A percentile compares a stretch with the other conserved stretches of the same genome.
Evolutionary conservation across 1,140 invertebrate species (phyloP).

Genomic region (Calosoma granatense): DNA sequence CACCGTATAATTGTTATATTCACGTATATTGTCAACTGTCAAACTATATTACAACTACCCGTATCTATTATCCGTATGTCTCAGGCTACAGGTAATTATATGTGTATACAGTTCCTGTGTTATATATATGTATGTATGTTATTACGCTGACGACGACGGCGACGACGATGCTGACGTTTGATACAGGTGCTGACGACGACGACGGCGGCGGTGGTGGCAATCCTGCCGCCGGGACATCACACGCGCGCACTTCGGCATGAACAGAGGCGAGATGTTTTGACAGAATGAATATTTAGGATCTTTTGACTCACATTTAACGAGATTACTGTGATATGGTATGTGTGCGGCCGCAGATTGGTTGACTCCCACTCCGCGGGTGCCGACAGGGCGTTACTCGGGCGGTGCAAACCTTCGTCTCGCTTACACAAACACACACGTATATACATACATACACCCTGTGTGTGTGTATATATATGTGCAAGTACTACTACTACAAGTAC

Average conservation of each 20-base stretch:
- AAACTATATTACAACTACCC: background rate
- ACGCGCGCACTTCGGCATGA: constrained; percentile 4
- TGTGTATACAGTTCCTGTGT: background rate
- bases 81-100: background rate
- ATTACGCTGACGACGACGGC: background rate
- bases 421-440: background rate
- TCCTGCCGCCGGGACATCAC: background rate
- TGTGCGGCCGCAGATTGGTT: constrained; percentile 30
- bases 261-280: constrained; percentile 33
- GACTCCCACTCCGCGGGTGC: constrained; percentile 31
- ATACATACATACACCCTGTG: too few relatives aligned
- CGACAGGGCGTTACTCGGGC: constrained; percentile 20
- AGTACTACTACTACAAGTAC: constrained; percentile 16
- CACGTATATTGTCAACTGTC: background rate
- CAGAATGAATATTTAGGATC: constrained; percentile 35
- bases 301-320: constrained; percentile 30
- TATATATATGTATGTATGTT: background rate
- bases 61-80: background rate
- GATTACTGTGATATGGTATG: constrained; percentile 30
- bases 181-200: background rate
- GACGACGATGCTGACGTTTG: too few relatives aligned
- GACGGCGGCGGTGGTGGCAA: constrained; percentile 11
- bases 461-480: background rate
- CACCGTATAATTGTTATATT: too few relatives aligned
- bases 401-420: constrained; percentile 16